Evolutionary conservation across 1,140 invertebrate genomes (phyloP).

Genomic region (Papilio xuthus): DNA sequence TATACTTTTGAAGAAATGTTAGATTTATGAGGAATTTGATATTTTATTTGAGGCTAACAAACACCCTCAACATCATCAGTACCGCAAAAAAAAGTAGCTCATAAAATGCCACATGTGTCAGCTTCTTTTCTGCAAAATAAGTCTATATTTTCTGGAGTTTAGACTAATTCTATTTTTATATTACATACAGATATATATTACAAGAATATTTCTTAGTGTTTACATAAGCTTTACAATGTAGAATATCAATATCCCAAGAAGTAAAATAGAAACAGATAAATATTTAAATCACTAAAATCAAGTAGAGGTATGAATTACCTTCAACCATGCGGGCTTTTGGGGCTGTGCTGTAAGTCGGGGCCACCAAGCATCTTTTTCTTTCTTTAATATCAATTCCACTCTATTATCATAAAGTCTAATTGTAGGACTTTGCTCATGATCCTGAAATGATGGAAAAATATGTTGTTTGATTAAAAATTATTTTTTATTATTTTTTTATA

Average conservation of each 20-base stretch:
- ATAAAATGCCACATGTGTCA: no score
- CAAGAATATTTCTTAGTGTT: not conserved
- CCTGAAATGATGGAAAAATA: constrained; percentile 46
- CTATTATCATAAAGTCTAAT: constrained; percentile 86
- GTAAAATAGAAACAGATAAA: not conserved
- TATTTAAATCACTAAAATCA: no score
- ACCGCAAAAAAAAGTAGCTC: no score
- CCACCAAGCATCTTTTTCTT: constrained; percentile 89
- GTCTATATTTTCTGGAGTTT: no score
- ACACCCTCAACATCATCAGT: no score
- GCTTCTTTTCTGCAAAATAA: no score
- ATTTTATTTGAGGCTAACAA: not conserved
- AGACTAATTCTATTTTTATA: no score
- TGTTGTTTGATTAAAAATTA: not conserved
- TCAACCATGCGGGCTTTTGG: constrained; percentile 94
- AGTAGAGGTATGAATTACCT: constrained; percentile 76
- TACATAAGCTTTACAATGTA: no score
- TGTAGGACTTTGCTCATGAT: constrained; percentile 48
- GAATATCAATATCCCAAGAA: no score
- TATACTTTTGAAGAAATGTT: not conserved
- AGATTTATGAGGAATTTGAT: not conserved
- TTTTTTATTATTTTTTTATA: not conserved
- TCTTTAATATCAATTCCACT: constrained; percentile 89
- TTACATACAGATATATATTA: no score
- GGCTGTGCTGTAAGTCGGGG: constrained; percentile 88